Conservation (phyloP, 2,113 vertebrate genomes). For the Myxocyprinus asiaticus region DNA sequence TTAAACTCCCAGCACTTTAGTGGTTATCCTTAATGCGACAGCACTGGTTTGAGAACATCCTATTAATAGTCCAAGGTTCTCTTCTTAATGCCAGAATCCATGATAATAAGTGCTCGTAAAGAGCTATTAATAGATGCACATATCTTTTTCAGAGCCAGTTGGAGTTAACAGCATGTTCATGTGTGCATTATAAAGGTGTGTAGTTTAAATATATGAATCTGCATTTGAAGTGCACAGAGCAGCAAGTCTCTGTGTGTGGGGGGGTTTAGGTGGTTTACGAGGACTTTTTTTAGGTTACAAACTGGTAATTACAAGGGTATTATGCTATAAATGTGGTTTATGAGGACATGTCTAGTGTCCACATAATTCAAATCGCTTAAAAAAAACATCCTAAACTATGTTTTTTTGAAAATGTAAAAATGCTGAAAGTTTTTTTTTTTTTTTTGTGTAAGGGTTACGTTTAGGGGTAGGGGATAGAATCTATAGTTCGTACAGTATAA, state of each 20-base stretch:
- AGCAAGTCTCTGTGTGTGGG: constrained; percentile 18
- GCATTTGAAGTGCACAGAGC: neutral
- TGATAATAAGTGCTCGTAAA: constrained; percentile 66
- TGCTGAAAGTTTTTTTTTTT: too few relatives aligned
- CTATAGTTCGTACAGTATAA: too few relatives aligned
- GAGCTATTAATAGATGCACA: constrained; percentile 73
- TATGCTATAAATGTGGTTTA: too few relatives aligned
- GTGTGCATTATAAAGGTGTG: constrained; percentile 8
- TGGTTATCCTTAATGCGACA: constrained; percentile 72
- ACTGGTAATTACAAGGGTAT: too few relatives aligned
- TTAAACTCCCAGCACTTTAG: constrained; percentile 72
- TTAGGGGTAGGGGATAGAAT: too few relatives aligned
- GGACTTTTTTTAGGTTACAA: too few relatives aligned
- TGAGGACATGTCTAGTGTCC: too few relatives aligned
- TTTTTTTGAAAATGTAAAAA: too few relatives aligned
- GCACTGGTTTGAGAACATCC: constrained; percentile 74
- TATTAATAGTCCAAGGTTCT: constrained; percentile 75
- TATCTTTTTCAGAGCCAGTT: constrained; percentile 15
- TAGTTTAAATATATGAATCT: constrained; percentile 29
- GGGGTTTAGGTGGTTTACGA: neutral
- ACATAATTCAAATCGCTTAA: too few relatives aligned
- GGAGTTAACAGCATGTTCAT: constrained; percentile 33
- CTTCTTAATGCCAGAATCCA: constrained; percentile 59
- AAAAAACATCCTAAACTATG: too few relatives aligned
- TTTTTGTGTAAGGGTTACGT: too few relatives aligned